phyloP scores from a whole-genome alignment of 92 coral and sea anemone genomes.

The Porites evermanni region DNA sequence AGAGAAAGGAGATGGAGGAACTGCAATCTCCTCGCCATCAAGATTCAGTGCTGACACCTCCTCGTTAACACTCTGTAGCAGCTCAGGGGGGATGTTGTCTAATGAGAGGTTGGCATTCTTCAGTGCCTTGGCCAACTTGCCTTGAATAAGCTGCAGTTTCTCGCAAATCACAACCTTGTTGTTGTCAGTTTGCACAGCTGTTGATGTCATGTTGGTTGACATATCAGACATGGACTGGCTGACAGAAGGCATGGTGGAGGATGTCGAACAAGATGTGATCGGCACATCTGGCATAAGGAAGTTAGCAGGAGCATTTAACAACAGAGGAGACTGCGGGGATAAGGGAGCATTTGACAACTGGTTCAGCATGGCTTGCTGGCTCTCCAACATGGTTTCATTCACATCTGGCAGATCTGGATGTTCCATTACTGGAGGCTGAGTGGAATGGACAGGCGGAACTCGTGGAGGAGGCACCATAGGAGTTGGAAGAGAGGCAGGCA shows the following conservation, averaged over 20 bases:
- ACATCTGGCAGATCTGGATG: constrained; percentile 84
- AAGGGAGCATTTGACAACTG: constrained; percentile 71
- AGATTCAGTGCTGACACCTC: constrained; percentile 70
- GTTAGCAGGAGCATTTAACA: constrained; percentile 67
- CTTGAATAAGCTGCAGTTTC: constrained; percentile 87
- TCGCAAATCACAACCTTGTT: constrained; percentile 80
- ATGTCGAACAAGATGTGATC: constrained; percentile 70
- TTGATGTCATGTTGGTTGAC: constrained; percentile 73
- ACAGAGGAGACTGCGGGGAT: constrained; percentile 83
- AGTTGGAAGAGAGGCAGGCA: constrained; percentile 83
- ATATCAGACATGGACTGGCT: constrained; percentile 83
- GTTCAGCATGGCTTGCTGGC: constrained; percentile 73
- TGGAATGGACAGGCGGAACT: constrained; percentile 97
- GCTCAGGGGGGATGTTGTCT: constrained; percentile 70
- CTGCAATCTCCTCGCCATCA: constrained; percentile 77
- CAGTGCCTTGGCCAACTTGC: constrained; percentile 82
- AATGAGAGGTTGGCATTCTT: constrained; percentile 46
- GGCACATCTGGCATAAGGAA: constrained; percentile 80
- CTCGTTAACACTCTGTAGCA: constrained; percentile 69
- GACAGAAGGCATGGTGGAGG: constrained; percentile 76
- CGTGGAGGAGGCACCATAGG: constrained; percentile 96
- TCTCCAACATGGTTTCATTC: constrained; percentile 58
- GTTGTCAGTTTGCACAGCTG: constrained; percentile 90
- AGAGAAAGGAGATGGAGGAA: constrained; percentile 86
- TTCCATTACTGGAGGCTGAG: constrained; percentile 89